Evolutionary conservation across 1,140 invertebrate genomes (phyloP).

Genomic region (Euglossa dilemma): DNA sequence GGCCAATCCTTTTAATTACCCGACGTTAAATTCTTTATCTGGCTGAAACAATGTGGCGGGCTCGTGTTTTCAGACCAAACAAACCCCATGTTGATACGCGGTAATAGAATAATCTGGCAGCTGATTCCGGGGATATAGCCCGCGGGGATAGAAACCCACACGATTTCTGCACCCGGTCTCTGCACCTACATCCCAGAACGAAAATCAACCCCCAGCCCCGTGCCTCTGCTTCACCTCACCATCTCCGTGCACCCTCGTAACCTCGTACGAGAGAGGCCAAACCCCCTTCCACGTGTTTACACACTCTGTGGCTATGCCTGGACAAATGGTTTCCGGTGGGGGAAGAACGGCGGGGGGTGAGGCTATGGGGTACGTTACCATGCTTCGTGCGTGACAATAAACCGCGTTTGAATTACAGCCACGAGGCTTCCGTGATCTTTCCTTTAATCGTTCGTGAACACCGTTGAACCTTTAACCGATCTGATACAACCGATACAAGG

Average conservation of each 20-base stretch:
- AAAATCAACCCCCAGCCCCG: constrained; percentile 76
- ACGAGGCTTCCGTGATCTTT: constrained; percentile 25
- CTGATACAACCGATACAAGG: neutral
- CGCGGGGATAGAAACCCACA: constrained; percentile 79
- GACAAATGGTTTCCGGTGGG: constrained; percentile 64
- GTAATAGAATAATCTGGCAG: constrained; percentile 84
- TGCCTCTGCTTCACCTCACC: constrained; percentile 46
- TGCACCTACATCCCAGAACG: constrained; percentile 69
- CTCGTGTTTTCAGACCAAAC: constrained; percentile 83
- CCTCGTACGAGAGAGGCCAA: constrained; percentile 56
- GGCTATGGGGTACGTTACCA: constrained; percentile 3
- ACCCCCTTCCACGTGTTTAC: constrained; percentile 60
- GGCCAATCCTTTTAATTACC: constrained; percentile 80
- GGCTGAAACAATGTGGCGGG: constrained; percentile 82
- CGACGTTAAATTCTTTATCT: constrained; percentile 83
- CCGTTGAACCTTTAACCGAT: neutral
- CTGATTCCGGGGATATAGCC: constrained; percentile 83
- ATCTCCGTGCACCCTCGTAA: constrained; percentile 60
- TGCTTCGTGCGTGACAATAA: constrained; percentile 55
- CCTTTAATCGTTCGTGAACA: constrained; percentile 16
- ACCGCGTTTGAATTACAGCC: constrained; percentile 23
- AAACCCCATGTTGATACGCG: constrained; percentile 83
- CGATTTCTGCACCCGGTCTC: constrained; percentile 75
- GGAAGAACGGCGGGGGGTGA: no score
- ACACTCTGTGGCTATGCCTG: constrained; percentile 61